Base-by-base conservation (phyloP, 2,797 vertebrate species). In the Trachurus trachurus region DNA sequence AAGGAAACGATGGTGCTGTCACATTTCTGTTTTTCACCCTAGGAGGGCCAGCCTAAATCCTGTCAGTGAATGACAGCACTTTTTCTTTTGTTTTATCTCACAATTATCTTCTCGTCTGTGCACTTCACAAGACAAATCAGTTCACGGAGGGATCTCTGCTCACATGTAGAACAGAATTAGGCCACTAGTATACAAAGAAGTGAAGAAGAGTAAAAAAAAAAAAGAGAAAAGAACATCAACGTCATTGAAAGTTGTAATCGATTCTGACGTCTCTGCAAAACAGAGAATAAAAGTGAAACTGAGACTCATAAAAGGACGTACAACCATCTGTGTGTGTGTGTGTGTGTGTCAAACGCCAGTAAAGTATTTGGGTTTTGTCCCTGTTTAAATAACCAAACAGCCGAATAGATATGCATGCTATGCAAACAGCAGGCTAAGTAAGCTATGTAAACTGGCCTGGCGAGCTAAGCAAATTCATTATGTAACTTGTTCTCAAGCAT, bases 391-490 rank as follows among this genome's bases (percentile, higher is more conserved):
- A 83, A 80, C 87, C 63, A 84, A 80, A 75, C 78, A 84, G 76
- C 81, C 77, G 83, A 87, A 88, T 89, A 75, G 86, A 87, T 89
- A 90, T 90, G 82, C 80, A 71, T 68, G 56, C 84, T 75, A 87
- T 91, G 93, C 92, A 95, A 94, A 95, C 86, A 80, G 13, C 16
- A 44, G 81, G 57, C 84, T 71, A 93, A 80, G 13, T 15, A 47
- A 80, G 57, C 84, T 71, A 93, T 94, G 93, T 84, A 93, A 94
- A 94, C 87, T 66, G 85, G 66, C 17, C 65, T 52, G 67, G 59
- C 34, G 1, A 75, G 74, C 84, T 87, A 94, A 85, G 89, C 90
- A 94, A 94, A 95, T 93, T 44, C 42, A 57, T 93, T 91, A 93
- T 91, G 79, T 69, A 93, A 95, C 84, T 58, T 42, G 71, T 84